These are phyloP conservation scores for Ctenicera cuprea DNA, from an alignment of 2,888 invertebrate genomes.

Conservation along the genomic window DNA sequence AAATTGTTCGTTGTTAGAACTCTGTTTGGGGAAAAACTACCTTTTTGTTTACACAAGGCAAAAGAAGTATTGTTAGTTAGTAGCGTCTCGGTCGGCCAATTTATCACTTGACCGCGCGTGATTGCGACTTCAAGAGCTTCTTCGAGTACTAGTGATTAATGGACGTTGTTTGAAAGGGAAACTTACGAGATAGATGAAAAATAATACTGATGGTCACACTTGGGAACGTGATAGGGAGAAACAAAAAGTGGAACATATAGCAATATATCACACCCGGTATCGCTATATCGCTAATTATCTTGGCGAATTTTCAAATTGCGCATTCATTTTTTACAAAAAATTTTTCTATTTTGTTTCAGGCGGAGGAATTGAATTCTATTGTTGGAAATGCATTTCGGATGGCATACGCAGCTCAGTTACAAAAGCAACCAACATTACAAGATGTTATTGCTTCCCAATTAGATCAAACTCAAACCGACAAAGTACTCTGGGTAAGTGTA, in stretches of 20 bases:
- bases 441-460: slow-evolving; percentile 80
- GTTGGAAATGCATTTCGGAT: slow-evolving; percentile 95
- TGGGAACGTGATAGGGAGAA: slow-evolving; percentile 51
- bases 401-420: slow-evolving; percentile 91
- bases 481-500: slow-evolving; percentile 70
- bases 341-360: slow-evolving; percentile 74
- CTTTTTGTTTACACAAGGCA: slow-evolving; percentile 43
- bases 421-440: slow-evolving; percentile 79
- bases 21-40: neutral
- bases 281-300: slow-evolving; percentile 14
- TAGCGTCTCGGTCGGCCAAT: slow-evolving; percentile 59
- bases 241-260: slow-evolving; percentile 46
- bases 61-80: slow-evolving; percentile 46
- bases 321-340: neutral
- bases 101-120: slow-evolving; percentile 66
- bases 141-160: slow-evolving; percentile 66
- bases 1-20: neutral
- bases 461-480: slow-evolving; percentile 73
- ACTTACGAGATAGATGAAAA: slow-evolving; percentile 60
- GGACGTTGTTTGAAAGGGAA: slow-evolving; percentile 59
- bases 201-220: slow-evolving; percentile 60
- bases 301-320: neutral
- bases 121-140: slow-evolving; percentile 62
- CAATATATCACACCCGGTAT: slow-evolving; percentile 41
- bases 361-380: slow-evolving; percentile 90